Conservation (phyloP, 2,797 vertebrate genomes). For the Pangasius larnaudii region DNA sequence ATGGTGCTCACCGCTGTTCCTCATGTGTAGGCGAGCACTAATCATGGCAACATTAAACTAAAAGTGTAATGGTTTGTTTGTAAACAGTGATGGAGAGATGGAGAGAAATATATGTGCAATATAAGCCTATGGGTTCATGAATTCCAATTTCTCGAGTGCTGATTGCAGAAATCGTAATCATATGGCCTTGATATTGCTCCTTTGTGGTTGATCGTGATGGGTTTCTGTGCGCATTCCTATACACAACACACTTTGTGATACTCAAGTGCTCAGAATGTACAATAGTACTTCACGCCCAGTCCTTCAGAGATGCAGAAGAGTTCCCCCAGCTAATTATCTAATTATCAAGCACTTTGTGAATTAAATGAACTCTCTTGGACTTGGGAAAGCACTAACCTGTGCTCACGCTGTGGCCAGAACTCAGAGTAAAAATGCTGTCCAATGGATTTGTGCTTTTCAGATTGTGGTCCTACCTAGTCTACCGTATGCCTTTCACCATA, state of each 20-base stretch:
- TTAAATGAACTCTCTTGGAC: neutral
- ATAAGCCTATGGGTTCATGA: neutral
- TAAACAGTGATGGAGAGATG: neutral
- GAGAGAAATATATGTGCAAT: neutral
- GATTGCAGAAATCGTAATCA: neutral
- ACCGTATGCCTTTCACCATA: neutral
- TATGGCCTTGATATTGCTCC: neutral
- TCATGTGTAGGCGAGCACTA: neutral
- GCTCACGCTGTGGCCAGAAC: neutral
- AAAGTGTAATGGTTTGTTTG: neutral
- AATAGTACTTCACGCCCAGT: neutral
- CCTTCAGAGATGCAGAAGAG: slow-evolving; percentile 4
- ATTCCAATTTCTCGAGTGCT: neutral
- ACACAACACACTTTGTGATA: neutral
- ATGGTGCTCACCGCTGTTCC: neutral
- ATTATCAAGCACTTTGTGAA: slow-evolving; percentile 4
- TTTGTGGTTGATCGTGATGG: too few species aligned
- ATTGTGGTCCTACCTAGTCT: neutral
- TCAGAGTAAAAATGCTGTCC: neutral
- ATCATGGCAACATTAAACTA: neutral
- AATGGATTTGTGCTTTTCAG: neutral
- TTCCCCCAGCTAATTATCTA: neutral
- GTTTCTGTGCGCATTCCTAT: neutral
- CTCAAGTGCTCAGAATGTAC: neutral
- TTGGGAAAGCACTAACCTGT: neutral